Base-by-base conservation (phyloP, 2,113 vertebrate species). In the Salvelinus sp. region DNA sequence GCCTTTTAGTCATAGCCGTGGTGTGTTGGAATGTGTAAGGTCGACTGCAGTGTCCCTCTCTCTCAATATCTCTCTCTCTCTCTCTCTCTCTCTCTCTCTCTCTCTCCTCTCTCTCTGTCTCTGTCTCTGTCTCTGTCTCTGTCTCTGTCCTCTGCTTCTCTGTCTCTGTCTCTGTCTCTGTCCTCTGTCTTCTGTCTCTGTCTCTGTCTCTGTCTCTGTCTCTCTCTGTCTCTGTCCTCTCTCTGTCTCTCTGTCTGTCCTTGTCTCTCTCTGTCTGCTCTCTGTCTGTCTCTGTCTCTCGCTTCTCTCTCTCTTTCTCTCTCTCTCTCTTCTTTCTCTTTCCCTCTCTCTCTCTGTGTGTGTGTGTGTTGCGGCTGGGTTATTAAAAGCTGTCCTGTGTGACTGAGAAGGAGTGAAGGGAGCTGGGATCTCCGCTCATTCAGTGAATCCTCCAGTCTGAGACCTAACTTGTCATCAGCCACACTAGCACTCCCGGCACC, bases 361-460 rank as follows among this genome's bases (percentile, higher is more conserved):
- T 23, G 23, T 67, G 69, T 76, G 66, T 81, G 79, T 74, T n/a
- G 75, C 27, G n/a, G 2, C 38, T 47, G 68, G 9, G 33, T n/a
- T 12, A 22, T 44, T 12, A 47, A 48, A 69, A 69, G 68, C 38
- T 58, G 72, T 69, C 23, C 22, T 76, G 50, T 66, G 27, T 69
- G 18, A 74, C 20, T 27, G 64, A 72, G 57, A 76, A 22, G 64
- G 33, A 72, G 74, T 0, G 30, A 3, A 54, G 69, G 18, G 48
- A 79, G 78, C 82, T 79, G 82, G 80, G 81, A 88, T 88, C 79
- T 83, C 75, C 81, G 84, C 82, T 90, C 83, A 84, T 90, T 86
- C 84, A 86, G 81, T 58, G 83, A 77, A 69, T 18, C 20, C 38
- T 38, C 65, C 77, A 76, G 69, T 87, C 76, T 82, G 80, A 60